Evolutionary conservation across 2,797 vertebrate species (phyloP), one percentile per base, ranked within the genome.

Genomic region (Labeo calbasu): DNA sequence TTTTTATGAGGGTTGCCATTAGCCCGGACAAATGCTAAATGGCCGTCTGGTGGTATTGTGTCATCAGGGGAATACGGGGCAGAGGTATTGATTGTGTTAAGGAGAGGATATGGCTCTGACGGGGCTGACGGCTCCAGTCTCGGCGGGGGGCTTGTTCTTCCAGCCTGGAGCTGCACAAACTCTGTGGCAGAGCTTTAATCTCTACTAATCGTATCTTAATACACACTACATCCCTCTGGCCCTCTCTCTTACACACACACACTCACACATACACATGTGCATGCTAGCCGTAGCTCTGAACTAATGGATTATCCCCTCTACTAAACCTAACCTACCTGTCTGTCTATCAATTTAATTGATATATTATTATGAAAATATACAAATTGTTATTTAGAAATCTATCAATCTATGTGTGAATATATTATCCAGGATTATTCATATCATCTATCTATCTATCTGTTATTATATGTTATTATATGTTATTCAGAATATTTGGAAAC

Each of bases 191-290:
- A 89, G 93, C 94, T 95, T 96, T 95, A 95, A 95, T 96, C 94
- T 95, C 90, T 88, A 92, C 92, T 95, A 95, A 95, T 94, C 92
- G 91, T 95, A 93, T 95, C 92, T 93, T 94, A 95, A 95, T 93
- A 94, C 92, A 87, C 89, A 81, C 82, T 21, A 88, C 91, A 92
- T 92, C 92, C 91, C 89, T 90, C 83, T 86, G 85, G 68, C 90
- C 88, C 86, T 89, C 87, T 85, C 83, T 70, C 77, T 55, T 19
- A 50, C 48, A 66, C 77, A 80, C 63, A 23, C 90, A 88, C 13
- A n/a, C 90, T 36, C 46, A 57, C 77, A 66, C 63, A 21, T 89
- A 88, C 2, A 68, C 7, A 1, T 6, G 0, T 65, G 77, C 77
- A 77, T 79, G 85, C 79, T 61, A 82, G 81, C 43, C 59, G 63